phyloP scores from a whole-genome alignment of 1,140 invertebrate genomes.

The Zaprionus vittiger region DNA sequence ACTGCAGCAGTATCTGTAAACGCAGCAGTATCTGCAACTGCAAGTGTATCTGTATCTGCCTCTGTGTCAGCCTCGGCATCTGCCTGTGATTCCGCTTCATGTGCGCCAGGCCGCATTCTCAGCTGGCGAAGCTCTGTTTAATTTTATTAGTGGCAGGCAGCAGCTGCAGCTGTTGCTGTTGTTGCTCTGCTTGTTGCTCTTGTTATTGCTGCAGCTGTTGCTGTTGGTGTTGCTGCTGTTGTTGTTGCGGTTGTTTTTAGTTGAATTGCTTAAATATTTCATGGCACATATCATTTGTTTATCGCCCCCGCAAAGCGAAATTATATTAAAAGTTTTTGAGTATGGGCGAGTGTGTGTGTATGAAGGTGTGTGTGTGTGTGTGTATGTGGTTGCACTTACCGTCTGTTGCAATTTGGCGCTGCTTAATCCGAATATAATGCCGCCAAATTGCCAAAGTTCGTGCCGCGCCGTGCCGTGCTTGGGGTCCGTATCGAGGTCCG shows the following conservation, averaged over 20 bases:
- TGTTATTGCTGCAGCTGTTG: constrained; percentile 15
- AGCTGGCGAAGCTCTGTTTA: constrained; percentile 46
- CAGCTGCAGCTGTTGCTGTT: constrained; percentile 1
- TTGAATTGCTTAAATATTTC: constrained; percentile 64
- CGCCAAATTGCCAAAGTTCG: constrained; percentile 73
- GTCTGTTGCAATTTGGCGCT: constrained; percentile 74
- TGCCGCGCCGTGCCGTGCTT: constrained; percentile 14
- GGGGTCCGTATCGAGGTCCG: constrained; percentile 7
- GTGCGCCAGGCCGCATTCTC: constrained; percentile 50
- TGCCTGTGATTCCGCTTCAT: constrained; percentile 21
- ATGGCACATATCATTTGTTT: constrained; percentile 48
- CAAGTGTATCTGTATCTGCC: not conserved
- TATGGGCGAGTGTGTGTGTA: constrained; percentile 4
- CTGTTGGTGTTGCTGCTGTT: constrained; percentile 25
- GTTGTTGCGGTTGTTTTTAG: constrained; percentile 39
- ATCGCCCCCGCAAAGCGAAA: constrained; percentile 16
- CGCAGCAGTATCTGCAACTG: not conserved
- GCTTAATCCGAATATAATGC: constrained; percentile 74
- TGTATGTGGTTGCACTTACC: constrained; percentile 53
- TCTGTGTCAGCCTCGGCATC: constrained; percentile 10
- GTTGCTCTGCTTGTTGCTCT: constrained; percentile 13
- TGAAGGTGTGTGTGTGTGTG: constrained; percentile 10
- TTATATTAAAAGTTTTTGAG: constrained; percentile 32
- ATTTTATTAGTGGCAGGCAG: constrained; percentile 71
- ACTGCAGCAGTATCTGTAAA: constrained; percentile 5